Base-by-base conservation (phyloP, 2,888 invertebrate species). In the Clepsis dumicolana region DNA sequence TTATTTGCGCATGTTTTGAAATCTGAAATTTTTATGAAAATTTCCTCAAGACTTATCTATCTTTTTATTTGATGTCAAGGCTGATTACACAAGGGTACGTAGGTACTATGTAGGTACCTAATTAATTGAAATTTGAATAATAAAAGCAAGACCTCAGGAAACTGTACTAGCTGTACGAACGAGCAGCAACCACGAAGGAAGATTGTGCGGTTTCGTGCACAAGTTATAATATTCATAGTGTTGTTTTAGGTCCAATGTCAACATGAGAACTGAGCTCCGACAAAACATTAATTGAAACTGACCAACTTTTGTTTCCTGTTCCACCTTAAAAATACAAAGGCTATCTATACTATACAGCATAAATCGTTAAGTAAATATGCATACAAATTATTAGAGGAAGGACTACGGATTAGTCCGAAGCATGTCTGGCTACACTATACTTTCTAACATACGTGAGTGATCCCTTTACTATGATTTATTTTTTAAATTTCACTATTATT, bases 201-300 rank as follows among this genome's bases (percentile, higher is more conserved):
- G n/a, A 16, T 44, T 21, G 18, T 14, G 29, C 73, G 64, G 75
- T 62, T 72, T 71, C 73, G 14, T 74, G 73, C 75, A 71, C 72
- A 71, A 70, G 69, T 74, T 79, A 76, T 44, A 80, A 82, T 81
- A 82, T 81, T 79, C 77, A 76, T 77, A 78, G 75, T 86, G 84
- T 88, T 89, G 81, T 85, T 87, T 88, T 87, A 88, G 88, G 88
- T 83, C 79, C 74, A n/a, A 74, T 70, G 78, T 78, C 77, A 82
- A 88, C 84, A 83, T 70, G 72, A 77, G 75, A 73, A 73, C 76
- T 78, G 74, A 79, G 79, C 79, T 75, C 76, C 78, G 78, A 82
- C 80, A 83, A 86, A 81, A 84, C 84, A 86, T 86, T 87, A 85
- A 86, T 87, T 87, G 81, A 83, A 85, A 86, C 86, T 80, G 80